phyloP scores from a whole-genome alignment of 2,888 invertebrate genomes.

The Junonia oenone region DNA sequence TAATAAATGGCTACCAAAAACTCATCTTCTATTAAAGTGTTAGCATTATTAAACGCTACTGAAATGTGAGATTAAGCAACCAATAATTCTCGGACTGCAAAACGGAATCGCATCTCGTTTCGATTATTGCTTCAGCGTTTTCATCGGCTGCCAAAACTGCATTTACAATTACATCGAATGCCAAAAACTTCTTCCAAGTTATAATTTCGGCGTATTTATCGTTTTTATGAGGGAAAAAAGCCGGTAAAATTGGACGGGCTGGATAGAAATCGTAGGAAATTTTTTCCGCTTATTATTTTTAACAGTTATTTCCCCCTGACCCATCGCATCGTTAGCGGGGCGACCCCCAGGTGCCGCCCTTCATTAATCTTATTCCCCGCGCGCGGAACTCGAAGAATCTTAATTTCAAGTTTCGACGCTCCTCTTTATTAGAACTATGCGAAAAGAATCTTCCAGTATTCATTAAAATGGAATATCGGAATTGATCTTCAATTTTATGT shows the following conservation, averaged over 20 bases:
- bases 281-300: conserved; percentile 58
- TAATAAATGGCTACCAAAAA: too few relatives aligned
- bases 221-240: conserved; percentile 9
- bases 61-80: not conserved
- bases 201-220: conserved; percentile 16
- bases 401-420: conserved; percentile 78
- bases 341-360: conserved; percentile 67
- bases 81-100: not conserved
- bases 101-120: conserved; percentile 15
- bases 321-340: conserved; percentile 56
- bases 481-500: conserved; percentile 36
- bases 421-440: conserved; percentile 76
- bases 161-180: conserved; percentile 24
- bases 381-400: conserved; percentile 74
- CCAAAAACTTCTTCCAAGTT: conserved; percentile 24
- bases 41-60: not conserved
- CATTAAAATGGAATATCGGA: conserved; percentile 62
- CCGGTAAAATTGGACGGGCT: not conserved
- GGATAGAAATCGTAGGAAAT: conserved; percentile 20
- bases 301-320: conserved; percentile 55
- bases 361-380: conserved; percentile 75
- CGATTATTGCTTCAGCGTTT: conserved; percentile 23
- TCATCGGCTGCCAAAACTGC: conserved; percentile 28
- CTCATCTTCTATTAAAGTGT: not conserved
- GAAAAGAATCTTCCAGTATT: conserved; percentile 71